Evolutionary conservation across 2,797 vertebrate species (phyloP).

Genomic region (Scolopax bukidnonensis): DNA sequence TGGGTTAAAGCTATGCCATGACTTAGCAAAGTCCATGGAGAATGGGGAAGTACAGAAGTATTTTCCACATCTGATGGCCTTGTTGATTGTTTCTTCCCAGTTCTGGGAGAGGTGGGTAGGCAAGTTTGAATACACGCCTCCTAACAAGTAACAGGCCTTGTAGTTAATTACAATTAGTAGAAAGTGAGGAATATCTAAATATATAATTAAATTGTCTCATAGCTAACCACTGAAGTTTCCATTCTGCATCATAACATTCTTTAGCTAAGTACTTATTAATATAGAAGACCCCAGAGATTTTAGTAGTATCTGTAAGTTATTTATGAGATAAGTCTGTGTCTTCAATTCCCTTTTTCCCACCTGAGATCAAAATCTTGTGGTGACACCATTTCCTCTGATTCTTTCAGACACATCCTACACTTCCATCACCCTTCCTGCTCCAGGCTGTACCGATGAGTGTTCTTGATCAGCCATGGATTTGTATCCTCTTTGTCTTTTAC

Average conservation of each 20-base stretch:
- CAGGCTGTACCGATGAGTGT: not conserved
- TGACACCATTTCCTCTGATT: constrained; percentile 49
- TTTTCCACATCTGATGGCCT: not conserved
- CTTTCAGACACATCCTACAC: not conserved
- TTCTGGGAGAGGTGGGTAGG: not conserved
- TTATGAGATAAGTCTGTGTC: not conserved
- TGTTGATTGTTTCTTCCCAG: not conserved
- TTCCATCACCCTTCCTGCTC: constrained; percentile 40
- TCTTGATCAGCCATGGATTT: not conserved
- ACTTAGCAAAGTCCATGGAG: not conserved
- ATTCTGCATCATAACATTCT: not conserved
- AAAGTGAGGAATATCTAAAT: not conserved
- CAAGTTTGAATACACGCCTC: not conserved
- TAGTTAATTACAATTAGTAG: not conserved
- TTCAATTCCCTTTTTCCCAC: constrained; percentile 15
- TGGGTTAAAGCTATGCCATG: not conserved
- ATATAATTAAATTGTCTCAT: not conserved
- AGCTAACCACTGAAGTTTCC: not conserved
- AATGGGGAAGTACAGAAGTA: not conserved
- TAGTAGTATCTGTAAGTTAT: not conserved
- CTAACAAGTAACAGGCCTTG: not conserved
- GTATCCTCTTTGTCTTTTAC: constrained; percentile 15
- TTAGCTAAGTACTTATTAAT: not conserved
- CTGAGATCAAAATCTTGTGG: constrained; percentile 24
- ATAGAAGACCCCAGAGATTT: constrained; percentile 1